These are phyloP conservation scores for Brachycybe producta DNA, from an alignment of 2,888 invertebrate species.

Conservation along the genomic window DNA sequence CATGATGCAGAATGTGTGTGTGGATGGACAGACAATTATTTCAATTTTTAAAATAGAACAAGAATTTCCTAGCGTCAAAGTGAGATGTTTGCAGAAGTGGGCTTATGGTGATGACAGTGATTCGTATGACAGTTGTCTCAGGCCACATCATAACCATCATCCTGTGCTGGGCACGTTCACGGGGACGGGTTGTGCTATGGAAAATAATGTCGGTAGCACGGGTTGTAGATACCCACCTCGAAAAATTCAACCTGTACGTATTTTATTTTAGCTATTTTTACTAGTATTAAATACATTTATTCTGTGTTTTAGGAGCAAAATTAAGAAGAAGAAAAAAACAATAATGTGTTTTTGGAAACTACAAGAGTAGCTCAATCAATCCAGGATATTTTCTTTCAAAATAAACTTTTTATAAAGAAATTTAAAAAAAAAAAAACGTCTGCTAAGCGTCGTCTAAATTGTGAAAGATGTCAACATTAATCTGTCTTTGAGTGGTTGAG, in stretches of 20 bases:
- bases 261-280: background rate
- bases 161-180: background rate
- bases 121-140: constrained; percentile 13
- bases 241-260: constrained; percentile 16
- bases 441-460: too few relatives aligned
- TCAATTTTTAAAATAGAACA: constrained; percentile 12
- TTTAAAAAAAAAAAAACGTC: too few relatives aligned
- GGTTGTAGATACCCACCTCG: constrained; percentile 10
- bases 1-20: background rate
- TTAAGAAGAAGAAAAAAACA: background rate
- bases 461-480: too few relatives aligned
- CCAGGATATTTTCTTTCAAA: too few relatives aligned
- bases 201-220: background rate
- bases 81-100: constrained; percentile 17
- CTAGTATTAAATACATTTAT: background rate
- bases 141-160: too few relatives aligned
- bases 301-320: background rate
- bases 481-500: too few relatives aligned
- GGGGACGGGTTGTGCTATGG: background rate
- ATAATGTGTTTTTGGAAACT: too few relatives aligned
- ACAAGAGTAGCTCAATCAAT: too few relatives aligned
- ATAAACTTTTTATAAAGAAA: too few relatives aligned
- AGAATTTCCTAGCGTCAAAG: constrained; percentile 17
- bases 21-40: background rate
- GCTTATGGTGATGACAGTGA: constrained; percentile 11